A percentile compares a stretch with the other conserved stretches of the same genome.
phyloP scores from a whole-genome alignment of 2,888 invertebrate genomes.

The Agelastica alni region DNA sequence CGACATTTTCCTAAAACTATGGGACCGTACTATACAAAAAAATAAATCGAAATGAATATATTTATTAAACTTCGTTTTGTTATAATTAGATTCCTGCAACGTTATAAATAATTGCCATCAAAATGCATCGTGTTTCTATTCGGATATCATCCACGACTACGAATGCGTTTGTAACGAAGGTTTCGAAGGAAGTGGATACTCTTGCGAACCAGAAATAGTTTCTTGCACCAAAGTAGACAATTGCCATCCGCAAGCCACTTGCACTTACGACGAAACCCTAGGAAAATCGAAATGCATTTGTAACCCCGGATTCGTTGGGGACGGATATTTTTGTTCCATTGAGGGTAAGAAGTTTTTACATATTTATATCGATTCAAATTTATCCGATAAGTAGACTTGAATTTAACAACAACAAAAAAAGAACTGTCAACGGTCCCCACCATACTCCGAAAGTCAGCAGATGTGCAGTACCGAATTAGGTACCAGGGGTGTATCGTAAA shows the following conservation, averaged over 20 bases:
- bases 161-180: constrained; percentile 82
- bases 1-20: too few relatives aligned
- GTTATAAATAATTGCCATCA: constrained; percentile 78
- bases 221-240: constrained; percentile 64
- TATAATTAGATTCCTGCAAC: constrained; percentile 60
- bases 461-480: too few relatives aligned
- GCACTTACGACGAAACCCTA: constrained; percentile 69
- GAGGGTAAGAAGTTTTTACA: constrained; percentile 61
- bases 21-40: not conserved
- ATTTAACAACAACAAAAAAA: too few relatives aligned
- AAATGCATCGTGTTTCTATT: constrained; percentile 76
- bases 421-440: too few relatives aligned
- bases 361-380: too few relatives aligned
- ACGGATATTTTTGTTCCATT: constrained; percentile 76
- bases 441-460: too few relatives aligned
- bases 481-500: too few relatives aligned
- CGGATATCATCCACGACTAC: constrained; percentile 61
- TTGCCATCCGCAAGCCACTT: constrained; percentile 77
- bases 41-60: too few relatives aligned
- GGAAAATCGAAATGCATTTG: constrained; percentile 77
- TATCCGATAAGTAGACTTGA: too few relatives aligned
- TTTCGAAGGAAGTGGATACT: constrained; percentile 81
- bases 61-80: not conserved
- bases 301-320: constrained; percentile 78
- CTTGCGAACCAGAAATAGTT: constrained; percentile 65